These are phyloP conservation scores for Paramisgurnus dabryanus DNA, from an alignment of 2,113 vertebrate species.

Conservation along the genomic window DNA sequence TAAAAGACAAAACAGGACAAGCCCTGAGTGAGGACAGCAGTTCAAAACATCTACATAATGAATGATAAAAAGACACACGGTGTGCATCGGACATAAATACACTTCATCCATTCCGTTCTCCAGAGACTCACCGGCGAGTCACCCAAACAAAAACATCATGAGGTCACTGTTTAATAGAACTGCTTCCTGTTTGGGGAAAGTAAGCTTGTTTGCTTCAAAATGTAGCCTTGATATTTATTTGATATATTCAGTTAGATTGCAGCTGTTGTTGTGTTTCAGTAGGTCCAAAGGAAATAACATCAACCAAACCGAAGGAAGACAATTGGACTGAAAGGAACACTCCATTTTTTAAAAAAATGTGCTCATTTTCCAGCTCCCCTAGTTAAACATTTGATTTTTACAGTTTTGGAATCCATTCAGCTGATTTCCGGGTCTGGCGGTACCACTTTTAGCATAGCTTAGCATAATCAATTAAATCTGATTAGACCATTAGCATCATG, in stretches of 20 bases:
- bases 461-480: no score
- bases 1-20: slow-evolving; percentile 4
- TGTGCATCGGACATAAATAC: slow-evolving; percentile 26
- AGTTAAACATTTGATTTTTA: no score
- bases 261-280: slow-evolving; percentile 12
- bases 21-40: slow-evolving; percentile 8
- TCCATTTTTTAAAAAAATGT: not conserved
- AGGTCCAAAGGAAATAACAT: not conserved
- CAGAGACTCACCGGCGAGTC: not conserved
- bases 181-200: slow-evolving; percentile 14
- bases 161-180: slow-evolving; percentile 24
- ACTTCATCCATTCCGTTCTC: slow-evolving; percentile 33
- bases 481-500: no score
- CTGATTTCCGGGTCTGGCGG: no score
- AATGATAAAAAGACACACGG: slow-evolving; percentile 18
- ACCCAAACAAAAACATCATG: slow-evolving; percentile 30
- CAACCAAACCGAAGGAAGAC: not conserved
- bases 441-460: no score
- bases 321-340: not conserved
- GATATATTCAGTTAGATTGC: not conserved
- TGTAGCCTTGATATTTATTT: slow-evolving; percentile 11
- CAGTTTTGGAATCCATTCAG: no score
- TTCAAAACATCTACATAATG: slow-evolving; percentile 44
- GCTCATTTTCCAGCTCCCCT: not conserved
- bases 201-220: slow-evolving; percentile 4